phyloP scores from a whole-genome alignment of 2,113 vertebrate species.

The Baryphthengus martii region DNA sequence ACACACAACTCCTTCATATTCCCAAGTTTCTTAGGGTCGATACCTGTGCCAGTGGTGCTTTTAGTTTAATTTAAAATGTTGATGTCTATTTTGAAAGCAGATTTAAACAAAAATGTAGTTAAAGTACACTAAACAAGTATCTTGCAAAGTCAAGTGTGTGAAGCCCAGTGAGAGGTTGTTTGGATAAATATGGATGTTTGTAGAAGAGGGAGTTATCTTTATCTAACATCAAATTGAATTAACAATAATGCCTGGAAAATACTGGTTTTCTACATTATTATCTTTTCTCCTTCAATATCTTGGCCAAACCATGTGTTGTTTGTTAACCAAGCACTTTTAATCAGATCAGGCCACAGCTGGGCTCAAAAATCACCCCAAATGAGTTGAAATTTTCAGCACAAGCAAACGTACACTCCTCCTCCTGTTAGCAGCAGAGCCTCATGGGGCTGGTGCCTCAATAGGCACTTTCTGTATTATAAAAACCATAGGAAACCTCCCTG shows the following conservation, averaged over 20 bases:
- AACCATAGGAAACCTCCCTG: not conserved
- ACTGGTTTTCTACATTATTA: not conserved
- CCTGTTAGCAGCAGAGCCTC: not conserved
- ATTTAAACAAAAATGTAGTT: not conserved
- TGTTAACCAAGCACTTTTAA: not conserved
- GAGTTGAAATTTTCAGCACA: not conserved
- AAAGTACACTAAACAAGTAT: not conserved
- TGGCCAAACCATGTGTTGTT: not conserved
- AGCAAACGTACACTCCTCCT: not conserved
- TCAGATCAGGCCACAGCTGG: not conserved
- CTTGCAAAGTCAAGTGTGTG: not conserved
- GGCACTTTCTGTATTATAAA: not conserved
- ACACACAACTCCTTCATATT: not conserved
- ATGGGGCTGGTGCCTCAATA: fast-evolving
- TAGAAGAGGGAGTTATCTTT: not conserved
- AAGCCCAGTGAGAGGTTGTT: not conserved
- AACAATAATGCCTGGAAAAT: not conserved
- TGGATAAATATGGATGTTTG: not conserved
- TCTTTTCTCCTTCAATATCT: not conserved
- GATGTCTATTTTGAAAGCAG: not conserved
- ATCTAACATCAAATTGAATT: not conserved
- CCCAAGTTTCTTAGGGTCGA: not conserved
- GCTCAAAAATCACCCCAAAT: not conserved
- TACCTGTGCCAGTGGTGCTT: not conserved
- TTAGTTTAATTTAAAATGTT: not conserved